Evolutionary conservation across 2,888 invertebrate species (phyloP).

Genomic region (Panorpa germanica): DNA sequence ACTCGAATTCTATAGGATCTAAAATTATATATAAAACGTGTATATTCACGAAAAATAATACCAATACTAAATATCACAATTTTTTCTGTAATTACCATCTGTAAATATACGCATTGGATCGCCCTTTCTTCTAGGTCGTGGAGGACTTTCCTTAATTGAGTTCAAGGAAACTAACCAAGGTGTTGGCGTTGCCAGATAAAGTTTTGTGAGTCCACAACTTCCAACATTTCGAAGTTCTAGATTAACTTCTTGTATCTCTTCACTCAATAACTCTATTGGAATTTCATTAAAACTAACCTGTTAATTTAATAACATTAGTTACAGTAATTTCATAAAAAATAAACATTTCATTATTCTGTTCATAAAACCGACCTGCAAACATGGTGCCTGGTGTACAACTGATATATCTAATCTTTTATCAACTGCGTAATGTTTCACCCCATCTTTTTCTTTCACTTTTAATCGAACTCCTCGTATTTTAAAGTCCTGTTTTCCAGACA

Average conservation of each 20-base stretch:
- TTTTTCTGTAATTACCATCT: not conserved
- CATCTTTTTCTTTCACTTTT: constrained; percentile 16
- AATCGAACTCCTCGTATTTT: constrained; percentile 18
- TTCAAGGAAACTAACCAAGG: constrained; percentile 23
- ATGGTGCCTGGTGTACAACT: constrained; percentile 62
- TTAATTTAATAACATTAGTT: no score
- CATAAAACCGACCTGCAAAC: constrained; percentile 44
- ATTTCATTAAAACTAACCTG: constrained; percentile 44
- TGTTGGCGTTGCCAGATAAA: constrained; percentile 32
- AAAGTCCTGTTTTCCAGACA: constrained; percentile 21
- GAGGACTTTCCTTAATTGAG: no score
- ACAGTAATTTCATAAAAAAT: no score
- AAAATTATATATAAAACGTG: constrained; percentile 1
- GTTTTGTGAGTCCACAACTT: constrained; percentile 33
- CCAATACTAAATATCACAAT: not conserved
- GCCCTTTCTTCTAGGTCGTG: no score
- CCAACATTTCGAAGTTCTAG: constrained; percentile 45
- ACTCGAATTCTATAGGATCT: constrained; percentile 21
- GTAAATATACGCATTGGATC: no score
- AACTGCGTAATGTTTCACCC: constrained; percentile 13
- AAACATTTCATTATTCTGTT: no score
- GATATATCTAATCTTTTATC: constrained; percentile 56
- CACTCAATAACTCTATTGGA: constrained; percentile 43
- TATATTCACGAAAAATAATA: constrained; percentile 4
- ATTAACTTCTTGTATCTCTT: constrained; percentile 45